Percentiles rank a stretch among this genome's conserved stretches.
Evolutionary conservation across 1,140 invertebrate genomes (phyloP).

Genomic region (Drosophila tropicalis): DNA sequence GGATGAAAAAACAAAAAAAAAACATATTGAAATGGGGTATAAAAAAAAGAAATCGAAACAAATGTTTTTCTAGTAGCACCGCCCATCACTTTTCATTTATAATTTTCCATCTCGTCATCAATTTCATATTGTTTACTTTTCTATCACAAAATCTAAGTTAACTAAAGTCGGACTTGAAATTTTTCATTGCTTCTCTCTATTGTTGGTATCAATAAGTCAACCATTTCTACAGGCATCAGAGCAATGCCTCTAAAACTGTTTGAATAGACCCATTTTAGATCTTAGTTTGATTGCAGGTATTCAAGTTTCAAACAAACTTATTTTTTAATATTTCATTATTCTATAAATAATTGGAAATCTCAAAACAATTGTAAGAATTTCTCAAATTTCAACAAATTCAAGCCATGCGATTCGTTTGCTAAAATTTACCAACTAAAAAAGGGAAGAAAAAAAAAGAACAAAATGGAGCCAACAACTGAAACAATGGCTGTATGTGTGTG

Average conservation of each 20-base stretch:
- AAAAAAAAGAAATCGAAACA: not conserved
- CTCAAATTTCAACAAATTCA: not conserved
- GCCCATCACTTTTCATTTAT: slow-evolving; percentile 3
- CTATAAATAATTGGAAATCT: not conserved
- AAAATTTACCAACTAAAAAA: not conserved
- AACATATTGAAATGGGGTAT: not conserved
- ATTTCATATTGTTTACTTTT: not conserved
- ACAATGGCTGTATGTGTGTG: slow-evolving; percentile 41
- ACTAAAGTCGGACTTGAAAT: no score
- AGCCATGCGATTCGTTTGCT: not conserved
- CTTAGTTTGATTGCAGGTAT: no score
- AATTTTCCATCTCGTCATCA: not conserved
- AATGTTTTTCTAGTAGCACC: not conserved
- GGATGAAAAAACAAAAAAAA: not conserved
- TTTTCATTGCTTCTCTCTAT: no score
- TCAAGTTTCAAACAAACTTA: not conserved
- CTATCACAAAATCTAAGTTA: no score
- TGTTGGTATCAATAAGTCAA: no score
- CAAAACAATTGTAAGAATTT: not conserved
- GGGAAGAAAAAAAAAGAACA: slow-evolving; percentile 21
- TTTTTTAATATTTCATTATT: not conserved
- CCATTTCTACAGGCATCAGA: no score
- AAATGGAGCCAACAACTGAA: slow-evolving; percentile 27
- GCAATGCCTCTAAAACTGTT: no score
- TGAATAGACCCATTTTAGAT: no score